Percentiles rank a stretch among this genome's conserved stretches.
Conservation (phyloP, 2,888 invertebrate species). For the Parnassius orleans region DNA sequence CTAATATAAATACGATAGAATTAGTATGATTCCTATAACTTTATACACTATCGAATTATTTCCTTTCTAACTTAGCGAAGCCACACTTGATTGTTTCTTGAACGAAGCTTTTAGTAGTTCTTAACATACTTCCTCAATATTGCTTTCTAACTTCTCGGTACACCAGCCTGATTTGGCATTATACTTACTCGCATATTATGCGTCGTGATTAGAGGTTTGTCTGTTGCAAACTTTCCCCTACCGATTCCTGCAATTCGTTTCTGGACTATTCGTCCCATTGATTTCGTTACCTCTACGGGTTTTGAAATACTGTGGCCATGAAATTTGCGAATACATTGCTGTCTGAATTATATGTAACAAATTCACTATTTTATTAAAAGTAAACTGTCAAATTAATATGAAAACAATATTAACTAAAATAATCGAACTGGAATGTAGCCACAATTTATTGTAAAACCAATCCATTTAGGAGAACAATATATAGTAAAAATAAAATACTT, state of each 20-base stretch:
- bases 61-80: not conserved
- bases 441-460: no score
- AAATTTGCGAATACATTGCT: constrained; percentile 20
- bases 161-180: constrained; percentile 11
- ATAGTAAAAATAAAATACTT: no score
- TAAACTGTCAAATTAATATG: no score
- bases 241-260: constrained; percentile 69
- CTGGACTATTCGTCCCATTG: constrained; percentile 74
- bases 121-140: constrained; percentile 3
- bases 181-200: not conserved
- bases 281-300: constrained; percentile 59
- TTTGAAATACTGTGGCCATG: constrained; percentile 49
- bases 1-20: no score
- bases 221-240: constrained; percentile 59
- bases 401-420: no score
- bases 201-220: constrained; percentile 41
- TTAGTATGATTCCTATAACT: no score
- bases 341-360: no score
- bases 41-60: constrained; percentile 10
- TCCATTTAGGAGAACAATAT: no score
- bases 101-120: constrained; percentile 8
- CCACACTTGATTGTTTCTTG: constrained; percentile 2
- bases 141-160: constrained; percentile 7
- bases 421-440: no score
- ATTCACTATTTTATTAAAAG: no score